phyloP scores from a whole-genome alignment of 2,797 vertebrate genomes.

The Xiphophorus birchmanni region DNA sequence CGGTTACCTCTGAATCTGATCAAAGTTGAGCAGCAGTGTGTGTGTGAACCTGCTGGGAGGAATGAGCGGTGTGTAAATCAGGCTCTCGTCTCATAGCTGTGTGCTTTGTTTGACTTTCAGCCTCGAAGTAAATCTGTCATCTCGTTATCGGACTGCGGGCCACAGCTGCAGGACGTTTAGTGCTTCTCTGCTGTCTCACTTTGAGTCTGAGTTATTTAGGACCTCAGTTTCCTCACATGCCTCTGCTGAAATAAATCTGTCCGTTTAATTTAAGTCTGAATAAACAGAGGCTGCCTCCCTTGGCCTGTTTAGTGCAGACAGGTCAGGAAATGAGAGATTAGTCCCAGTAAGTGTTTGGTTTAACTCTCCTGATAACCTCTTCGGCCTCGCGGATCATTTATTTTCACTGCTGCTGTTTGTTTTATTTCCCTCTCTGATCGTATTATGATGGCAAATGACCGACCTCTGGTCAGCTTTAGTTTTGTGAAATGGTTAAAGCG shows the following conservation, averaged over 20 bases:
- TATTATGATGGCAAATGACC: not conserved
- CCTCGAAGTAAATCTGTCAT: not conserved
- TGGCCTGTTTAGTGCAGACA: not conserved
- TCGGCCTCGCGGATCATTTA: not conserved
- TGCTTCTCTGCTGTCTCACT: not conserved
- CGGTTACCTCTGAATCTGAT: not conserved
- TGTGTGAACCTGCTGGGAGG: not conserved
- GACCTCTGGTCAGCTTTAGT: not conserved
- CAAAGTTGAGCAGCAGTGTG: not conserved
- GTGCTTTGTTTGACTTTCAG: not conserved
- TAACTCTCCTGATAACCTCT: constrained; percentile 10
- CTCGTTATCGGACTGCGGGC: not conserved
- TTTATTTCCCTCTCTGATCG: not conserved
- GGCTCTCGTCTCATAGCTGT: not conserved
- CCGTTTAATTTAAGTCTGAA: constrained; percentile 1
- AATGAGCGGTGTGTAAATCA: not conserved
- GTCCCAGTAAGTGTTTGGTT: not conserved
- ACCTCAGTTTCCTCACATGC: not conserved
- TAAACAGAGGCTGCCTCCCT: not conserved
- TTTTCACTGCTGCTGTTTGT: constrained; percentile 5
- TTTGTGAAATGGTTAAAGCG: not conserved
- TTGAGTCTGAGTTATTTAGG: not conserved
- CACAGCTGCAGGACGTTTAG: not conserved
- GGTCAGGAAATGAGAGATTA: not conserved
- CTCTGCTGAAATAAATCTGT: not conserved